Percentiles rank a stretch among this genome's conserved stretches.
Evolutionary conservation across 1,140 invertebrate genomes (phyloP).

Genomic region (Choristoneura fumiferana): DNA sequence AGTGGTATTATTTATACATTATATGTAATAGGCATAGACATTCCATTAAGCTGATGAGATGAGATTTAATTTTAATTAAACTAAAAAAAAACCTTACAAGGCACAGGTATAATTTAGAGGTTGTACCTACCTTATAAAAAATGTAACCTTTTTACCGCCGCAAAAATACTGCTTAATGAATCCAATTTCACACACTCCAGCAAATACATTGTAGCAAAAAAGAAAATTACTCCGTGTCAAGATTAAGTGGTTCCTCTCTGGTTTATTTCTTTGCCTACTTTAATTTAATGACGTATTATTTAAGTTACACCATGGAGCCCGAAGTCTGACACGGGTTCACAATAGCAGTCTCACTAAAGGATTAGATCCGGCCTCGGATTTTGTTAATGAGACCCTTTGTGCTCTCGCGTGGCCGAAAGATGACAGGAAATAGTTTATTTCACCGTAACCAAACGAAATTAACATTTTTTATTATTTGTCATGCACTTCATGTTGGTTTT

Average conservation of each 20-base stretch:
- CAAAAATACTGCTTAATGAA: too few species aligned
- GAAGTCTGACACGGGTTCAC: conserved; percentile 31
- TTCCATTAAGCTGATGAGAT: too few species aligned
- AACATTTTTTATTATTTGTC: conserved; percentile 39
- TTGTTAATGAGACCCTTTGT: conserved; percentile 67
- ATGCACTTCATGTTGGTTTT: too few species aligned
- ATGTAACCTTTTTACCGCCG: too few species aligned
- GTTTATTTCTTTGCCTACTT: not conserved
- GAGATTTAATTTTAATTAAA: too few species aligned
- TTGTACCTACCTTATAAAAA: too few species aligned
- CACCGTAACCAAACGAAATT: conserved; percentile 55
- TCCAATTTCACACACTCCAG: not conserved
- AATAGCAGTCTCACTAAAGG: conserved; percentile 70
- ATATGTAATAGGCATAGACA: too few species aligned
- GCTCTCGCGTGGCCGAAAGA: conserved; percentile 31
- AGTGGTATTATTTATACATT: too few species aligned
- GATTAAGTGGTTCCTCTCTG: conserved; percentile 15
- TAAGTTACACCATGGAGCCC: not conserved
- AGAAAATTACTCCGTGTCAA: not conserved
- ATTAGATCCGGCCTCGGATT: conserved; percentile 62
- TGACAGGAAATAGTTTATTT: conserved; percentile 64
- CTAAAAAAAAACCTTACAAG: too few species aligned
- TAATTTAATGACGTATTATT: conserved; percentile 12
- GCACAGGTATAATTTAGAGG: too few species aligned
- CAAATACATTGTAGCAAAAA: not conserved